Conservation (phyloP, 2,888 invertebrate species). For the Tetanocera ferruginea region DNA sequence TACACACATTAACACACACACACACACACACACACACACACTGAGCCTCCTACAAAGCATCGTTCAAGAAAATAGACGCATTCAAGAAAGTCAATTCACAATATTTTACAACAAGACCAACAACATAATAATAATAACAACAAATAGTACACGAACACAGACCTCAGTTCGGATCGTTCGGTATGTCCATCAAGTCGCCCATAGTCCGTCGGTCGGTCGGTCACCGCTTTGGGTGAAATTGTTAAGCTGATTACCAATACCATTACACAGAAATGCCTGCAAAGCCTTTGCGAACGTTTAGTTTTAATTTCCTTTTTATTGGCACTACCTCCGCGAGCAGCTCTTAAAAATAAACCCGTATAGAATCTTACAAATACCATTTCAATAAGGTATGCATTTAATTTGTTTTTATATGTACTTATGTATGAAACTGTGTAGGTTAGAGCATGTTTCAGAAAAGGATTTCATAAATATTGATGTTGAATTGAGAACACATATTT, state of each 20-base stretch:
- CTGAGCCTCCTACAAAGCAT: not conserved
- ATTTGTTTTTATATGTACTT: not conserved
- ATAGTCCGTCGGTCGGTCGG: not conserved
- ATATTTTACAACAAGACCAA: not conserved
- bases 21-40: not conserved
- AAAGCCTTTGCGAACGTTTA: conserved; percentile 15
- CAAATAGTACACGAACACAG: not conserved
- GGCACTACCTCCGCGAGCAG: not conserved
- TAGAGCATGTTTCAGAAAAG: not conserved
- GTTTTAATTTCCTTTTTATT: conserved; percentile 17
- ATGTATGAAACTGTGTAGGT: not conserved
- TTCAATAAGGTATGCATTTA: not conserved
- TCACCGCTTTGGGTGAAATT: not conserved
- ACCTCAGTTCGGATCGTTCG: not conserved
- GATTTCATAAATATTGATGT: too few species aligned
- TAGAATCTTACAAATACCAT: not conserved
- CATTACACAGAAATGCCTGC: not conserved
- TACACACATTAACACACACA: not conserved
- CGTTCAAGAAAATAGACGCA: not conserved
- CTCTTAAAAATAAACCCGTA: not conserved
- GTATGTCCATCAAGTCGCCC: not conserved
- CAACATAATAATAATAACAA: not conserved
- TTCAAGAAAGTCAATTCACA: conserved; percentile 11
- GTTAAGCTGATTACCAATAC: conserved; percentile 9
- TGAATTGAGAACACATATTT: too few species aligned